phyloP scores from a whole-genome alignment of 2,797 vertebrate genomes.

The Acanthiza pusilla region DNA sequence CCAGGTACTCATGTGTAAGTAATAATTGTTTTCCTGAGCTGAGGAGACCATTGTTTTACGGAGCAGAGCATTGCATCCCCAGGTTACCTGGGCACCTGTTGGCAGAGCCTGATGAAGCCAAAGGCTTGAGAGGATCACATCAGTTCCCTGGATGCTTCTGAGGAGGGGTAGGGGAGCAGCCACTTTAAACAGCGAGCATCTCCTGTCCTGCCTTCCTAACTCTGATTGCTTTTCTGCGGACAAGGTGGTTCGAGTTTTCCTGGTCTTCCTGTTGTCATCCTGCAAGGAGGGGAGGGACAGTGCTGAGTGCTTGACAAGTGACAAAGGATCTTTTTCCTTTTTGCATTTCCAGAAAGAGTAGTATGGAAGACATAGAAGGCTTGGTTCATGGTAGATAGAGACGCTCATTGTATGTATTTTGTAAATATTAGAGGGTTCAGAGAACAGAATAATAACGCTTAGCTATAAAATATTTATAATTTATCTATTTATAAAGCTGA shows the following conservation, averaged over 20 bases:
- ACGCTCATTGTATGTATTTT: not conserved
- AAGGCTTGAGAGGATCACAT: not conserved
- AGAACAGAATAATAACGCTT: not conserved
- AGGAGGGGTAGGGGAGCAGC: not conserved
- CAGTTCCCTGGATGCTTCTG: not conserved
- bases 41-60: accelerated
- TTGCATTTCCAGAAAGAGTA: not conserved
- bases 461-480: not conserved
- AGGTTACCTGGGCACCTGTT: not conserved
- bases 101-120: not conserved
- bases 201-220: not conserved
- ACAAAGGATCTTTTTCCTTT: not conserved
- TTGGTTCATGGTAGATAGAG: not conserved
- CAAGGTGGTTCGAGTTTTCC: not conserved
- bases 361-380: not conserved
- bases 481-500: not conserved
- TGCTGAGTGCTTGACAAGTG: not conserved
- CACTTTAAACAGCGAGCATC: not conserved
- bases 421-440: not conserved
- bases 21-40: not conserved
- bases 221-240: not conserved
- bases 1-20: not conserved
- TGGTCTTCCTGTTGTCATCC: not conserved
- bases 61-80: not conserved
- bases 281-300: not conserved